phyloP scores from a whole-genome alignment of 2,113 vertebrate genomes.

The Cebidichthys violaceus region DNA sequence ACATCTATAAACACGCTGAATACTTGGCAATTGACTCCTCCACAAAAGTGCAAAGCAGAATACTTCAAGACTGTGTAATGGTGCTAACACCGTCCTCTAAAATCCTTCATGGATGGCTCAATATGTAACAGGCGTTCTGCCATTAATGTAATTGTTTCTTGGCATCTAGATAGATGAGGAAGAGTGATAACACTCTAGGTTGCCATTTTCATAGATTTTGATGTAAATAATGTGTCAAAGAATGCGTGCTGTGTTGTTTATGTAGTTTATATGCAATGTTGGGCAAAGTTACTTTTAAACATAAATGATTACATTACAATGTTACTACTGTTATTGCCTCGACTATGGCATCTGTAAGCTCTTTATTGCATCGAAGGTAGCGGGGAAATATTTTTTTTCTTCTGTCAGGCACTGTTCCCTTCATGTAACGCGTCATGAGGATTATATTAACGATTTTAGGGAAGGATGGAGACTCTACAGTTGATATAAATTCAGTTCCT shows the following conservation, averaged over 20 bases:
- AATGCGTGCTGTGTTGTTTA: background rate
- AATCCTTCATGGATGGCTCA: conserved; percentile 14
- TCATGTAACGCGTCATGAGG: background rate
- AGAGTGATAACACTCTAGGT: background rate
- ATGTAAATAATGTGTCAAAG: background rate
- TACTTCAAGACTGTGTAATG: conserved; percentile 39
- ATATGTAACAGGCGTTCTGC: conserved; percentile 7
- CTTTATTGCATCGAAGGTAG: background rate
- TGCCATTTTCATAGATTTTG: background rate
- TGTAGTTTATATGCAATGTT: background rate
- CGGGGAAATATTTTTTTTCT: background rate
- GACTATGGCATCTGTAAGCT: background rate
- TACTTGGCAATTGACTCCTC: conserved; percentile 54
- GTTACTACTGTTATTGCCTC: background rate
- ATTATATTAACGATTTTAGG: background rate
- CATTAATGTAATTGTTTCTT: conserved; percentile 14
- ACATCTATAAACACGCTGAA: conserved; percentile 55
- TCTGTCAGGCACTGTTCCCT: background rate
- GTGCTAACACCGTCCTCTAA: conserved; percentile 40
- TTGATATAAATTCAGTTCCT: background rate
- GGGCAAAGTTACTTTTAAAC: background rate
- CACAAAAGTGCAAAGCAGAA: conserved; percentile 54
- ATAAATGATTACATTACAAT: no score
- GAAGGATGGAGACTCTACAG: background rate
- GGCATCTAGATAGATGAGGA: background rate